Base-by-base conservation (phyloP, 2,113 vertebrate species). In the Cottus gobio region DNA sequence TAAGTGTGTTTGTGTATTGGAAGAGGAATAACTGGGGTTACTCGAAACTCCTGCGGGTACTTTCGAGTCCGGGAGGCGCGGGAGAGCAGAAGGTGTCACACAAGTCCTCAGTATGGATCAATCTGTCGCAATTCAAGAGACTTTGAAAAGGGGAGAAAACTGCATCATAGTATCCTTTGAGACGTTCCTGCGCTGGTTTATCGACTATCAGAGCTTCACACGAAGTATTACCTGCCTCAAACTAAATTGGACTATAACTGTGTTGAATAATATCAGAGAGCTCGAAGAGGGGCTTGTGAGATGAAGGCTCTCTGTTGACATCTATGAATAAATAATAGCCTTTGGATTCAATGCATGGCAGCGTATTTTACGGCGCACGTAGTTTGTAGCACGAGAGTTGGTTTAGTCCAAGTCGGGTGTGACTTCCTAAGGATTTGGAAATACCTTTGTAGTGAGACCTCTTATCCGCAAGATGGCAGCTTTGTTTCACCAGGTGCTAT, bases 91-190 rank as follows among this genome's bases (percentile, higher is more conserved):
- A 75, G 18, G 56, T 87, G 83, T 50, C 46, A 28, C 34, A 15
- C 66, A 26, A 62, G 30, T 15, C 36, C 36, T 54, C 57, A 37
- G 44, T 0, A 98, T 99, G 98, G 97, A 99, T 90, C 96, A 98
- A 84, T 99, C 97, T 22, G 93, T 96, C 26, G 97, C 96, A 0
- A 96, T 98, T 89, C 97, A 97, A 85, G 97, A 98, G 91, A 95
- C 95, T 73, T 91, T 98, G 80, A 83, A 84, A 4, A 81, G 50
- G 1, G 94, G 79, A 0, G 96, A 96, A 39, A 95, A 94, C 37
- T 98, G 97, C 90, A 54, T 93, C 28, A 93, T 95, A 88, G 95
- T 98, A 99, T 98, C 97, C 96, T 97, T 95, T 75, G 3, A 1
- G 9, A 46, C 37, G 48, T 11, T 26, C 12, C 0, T 28, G 22